Percentiles rank a stretch among this genome's conserved stretches.
Conservation (phyloP, 2,888 invertebrate genomes). For the Hemicrepidius hirtus region DNA sequence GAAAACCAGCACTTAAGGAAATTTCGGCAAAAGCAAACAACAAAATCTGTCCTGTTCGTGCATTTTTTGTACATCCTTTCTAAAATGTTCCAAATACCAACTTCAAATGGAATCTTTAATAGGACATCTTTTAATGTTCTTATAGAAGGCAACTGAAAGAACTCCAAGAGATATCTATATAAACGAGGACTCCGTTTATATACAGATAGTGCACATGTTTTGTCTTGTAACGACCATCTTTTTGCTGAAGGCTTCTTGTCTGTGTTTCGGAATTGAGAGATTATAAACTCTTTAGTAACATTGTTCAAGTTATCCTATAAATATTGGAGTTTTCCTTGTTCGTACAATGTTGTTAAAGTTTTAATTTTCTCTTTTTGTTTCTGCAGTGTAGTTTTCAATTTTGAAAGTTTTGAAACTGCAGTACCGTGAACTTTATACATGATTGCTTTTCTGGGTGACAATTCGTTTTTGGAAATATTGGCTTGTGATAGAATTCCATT, state of each 20-base stretch:
- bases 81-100: constrained; percentile 1
- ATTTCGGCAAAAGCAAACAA: constrained; percentile 56
- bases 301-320: no score
- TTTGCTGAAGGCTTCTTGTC: neutral
- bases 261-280: neutral
- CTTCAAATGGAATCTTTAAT: constrained; percentile 11
- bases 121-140: neutral
- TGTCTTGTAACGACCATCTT: neutral
- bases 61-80: neutral
- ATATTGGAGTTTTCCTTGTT: neutral
- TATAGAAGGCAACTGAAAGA: constrained; percentile 12
- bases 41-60: neutral
- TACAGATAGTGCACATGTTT: constrained; percentile 11
- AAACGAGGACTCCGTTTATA: constrained; percentile 10
- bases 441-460: neutral
- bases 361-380: constrained; percentile 1
- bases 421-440: neutral
- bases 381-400: neutral
- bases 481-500: neutral
- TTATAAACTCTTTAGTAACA: neutral
- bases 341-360: neutral
- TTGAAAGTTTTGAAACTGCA: constrained; percentile 5
- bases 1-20: constrained; percentile 42
- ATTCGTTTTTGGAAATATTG: neutral
- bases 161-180: constrained; percentile 34